These are phyloP conservation scores for Brachycybe producta DNA, from an alignment of 2,888 invertebrate species.

Conservation along the genomic window DNA sequence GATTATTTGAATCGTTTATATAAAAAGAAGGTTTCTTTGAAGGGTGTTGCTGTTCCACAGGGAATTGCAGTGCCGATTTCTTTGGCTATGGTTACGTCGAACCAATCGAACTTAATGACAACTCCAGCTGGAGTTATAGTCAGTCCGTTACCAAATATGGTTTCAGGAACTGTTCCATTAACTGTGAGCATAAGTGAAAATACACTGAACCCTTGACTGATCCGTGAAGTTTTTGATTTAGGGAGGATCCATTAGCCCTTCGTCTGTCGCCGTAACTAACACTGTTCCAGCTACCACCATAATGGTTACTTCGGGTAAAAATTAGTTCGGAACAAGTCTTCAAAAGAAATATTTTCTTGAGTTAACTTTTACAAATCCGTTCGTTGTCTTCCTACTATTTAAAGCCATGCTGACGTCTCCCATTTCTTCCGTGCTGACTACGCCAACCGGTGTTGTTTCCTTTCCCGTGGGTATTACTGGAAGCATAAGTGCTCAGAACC, in stretches of 20 bases:
- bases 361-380: too few relatives aligned
- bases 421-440: slow-evolving; percentile 2
- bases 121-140: slow-evolving; percentile 28
- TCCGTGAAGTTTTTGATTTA: slow-evolving; percentile 1
- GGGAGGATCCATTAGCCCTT: background rate
- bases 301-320: slow-evolving; percentile 8
- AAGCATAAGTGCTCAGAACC: background rate
- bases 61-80: slow-evolving; percentile 77
- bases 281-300: slow-evolving; percentile 1
- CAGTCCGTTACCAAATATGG: slow-evolving; percentile 24
- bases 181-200: background rate
- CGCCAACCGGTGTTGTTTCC: slow-evolving; percentile 3
- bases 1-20: background rate
- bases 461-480: slow-evolving; percentile 9
- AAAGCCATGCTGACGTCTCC: too few relatives aligned
- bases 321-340: too few relatives aligned
- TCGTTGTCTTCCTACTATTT: too few relatives aligned
- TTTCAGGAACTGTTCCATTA: slow-evolving; percentile 4
- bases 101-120: slow-evolving; percentile 17
- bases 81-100: slow-evolving; percentile 30
- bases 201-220: background rate
- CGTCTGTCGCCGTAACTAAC: background rate
- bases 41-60: slow-evolving; percentile 68
- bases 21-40: slow-evolving; percentile 51
- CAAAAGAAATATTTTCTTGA: too few relatives aligned